Evolutionary conservation across 1,140 invertebrate genomes (phyloP), one percentile per base, ranked within the genome.

Genomic region (Drosophila sturtevanti): DNA sequence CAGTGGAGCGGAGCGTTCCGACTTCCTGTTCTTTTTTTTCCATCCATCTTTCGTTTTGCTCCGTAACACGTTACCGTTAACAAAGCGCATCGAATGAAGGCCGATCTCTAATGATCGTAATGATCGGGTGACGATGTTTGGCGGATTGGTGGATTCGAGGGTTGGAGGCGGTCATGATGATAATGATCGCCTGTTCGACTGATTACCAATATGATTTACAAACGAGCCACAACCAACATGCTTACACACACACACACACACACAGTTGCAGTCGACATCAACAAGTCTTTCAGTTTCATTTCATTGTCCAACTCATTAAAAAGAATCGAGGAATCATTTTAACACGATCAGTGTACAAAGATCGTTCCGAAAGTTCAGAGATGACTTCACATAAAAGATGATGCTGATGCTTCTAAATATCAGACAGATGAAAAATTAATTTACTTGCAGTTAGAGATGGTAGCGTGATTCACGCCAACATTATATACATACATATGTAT

Each of bases 381-480:
- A 89, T 87, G 84, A 87, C 84, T 89, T 41, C 34, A 84, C 84
- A 87, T 63, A 79, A 87, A 89, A 82, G 63, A 63, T 62, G 14
- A n/a, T 4, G 6, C 12, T 21, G 65, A 70, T 69, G 59, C 22
- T 22, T 62, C 38, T 16, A 16, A 22, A 54, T 21, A 54, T 27
- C 21, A 12, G 44, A 68, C 81, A 89, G 79, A 89, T 89, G 85
- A 89, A 89, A 89, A 74, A 89, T 89, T 89, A 89, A 89, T 89
- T 89, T 89, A 89, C 85, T 89, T 74, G 61, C 68, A 55, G 27
- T 34, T 55, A 14, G n/a, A 24, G 24, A 55, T 55, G 14, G 10
- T 18, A 16, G 7, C 16, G 41, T 14, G 41, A 31, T 4, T 24
- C 22, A 24, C 2, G 4, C n/a, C n/a, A n/a, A n/a, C n/a, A n/a